Evolutionary conservation across 1,140 invertebrate species (phyloP).

Genomic region (Eumeta japonica): DNA sequence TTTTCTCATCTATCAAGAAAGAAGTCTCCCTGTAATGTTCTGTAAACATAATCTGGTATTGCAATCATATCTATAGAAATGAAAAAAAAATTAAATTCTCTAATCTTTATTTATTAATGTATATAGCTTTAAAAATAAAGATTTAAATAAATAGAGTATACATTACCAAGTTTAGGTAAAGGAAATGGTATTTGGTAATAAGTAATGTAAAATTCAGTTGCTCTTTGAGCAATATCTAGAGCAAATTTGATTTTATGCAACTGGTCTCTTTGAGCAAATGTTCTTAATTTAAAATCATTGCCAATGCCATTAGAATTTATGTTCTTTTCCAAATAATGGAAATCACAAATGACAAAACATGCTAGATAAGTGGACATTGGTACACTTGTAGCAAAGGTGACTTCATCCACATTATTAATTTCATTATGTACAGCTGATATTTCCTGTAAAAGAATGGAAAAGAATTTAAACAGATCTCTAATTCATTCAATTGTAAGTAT

Average conservation of each 20-base stretch:
- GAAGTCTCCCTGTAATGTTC: slow-evolving; percentile 88
- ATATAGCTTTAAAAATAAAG: background rate
- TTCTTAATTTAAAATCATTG: slow-evolving; percentile 63
- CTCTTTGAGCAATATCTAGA: slow-evolving; percentile 71
- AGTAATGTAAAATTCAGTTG: slow-evolving; percentile 82
- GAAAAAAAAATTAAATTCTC: slow-evolving; percentile 8
- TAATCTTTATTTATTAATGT: background rate
- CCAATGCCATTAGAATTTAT: slow-evolving; percentile 59
- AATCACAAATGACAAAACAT: slow-evolving; percentile 90
- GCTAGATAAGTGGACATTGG: slow-evolving; percentile 91
- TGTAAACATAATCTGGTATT: slow-evolving; percentile 94
- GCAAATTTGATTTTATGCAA: slow-evolving; percentile 79
- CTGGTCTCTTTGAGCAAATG: slow-evolving; percentile 74
- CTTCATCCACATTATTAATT: slow-evolving; percentile 32
- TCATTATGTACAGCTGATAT: slow-evolving; percentile 24
- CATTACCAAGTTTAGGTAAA: slow-evolving; percentile 79
- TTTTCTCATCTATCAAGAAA: slow-evolving; percentile 70
- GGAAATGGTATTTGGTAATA: slow-evolving; percentile 87
- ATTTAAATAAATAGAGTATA: slow-evolving; percentile 3
- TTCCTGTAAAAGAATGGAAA: slow-evolving; percentile 26
- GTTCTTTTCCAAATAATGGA: slow-evolving; percentile 60
- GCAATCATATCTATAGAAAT: slow-evolving; percentile 84
- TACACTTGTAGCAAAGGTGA: slow-evolving; percentile 76
- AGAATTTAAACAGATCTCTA: slow-evolving; percentile 6
- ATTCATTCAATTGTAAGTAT: slow-evolving; percentile 6